phyloP scores from a whole-genome alignment of 2,113 vertebrate species.

The Stercorarius parasiticus region DNA sequence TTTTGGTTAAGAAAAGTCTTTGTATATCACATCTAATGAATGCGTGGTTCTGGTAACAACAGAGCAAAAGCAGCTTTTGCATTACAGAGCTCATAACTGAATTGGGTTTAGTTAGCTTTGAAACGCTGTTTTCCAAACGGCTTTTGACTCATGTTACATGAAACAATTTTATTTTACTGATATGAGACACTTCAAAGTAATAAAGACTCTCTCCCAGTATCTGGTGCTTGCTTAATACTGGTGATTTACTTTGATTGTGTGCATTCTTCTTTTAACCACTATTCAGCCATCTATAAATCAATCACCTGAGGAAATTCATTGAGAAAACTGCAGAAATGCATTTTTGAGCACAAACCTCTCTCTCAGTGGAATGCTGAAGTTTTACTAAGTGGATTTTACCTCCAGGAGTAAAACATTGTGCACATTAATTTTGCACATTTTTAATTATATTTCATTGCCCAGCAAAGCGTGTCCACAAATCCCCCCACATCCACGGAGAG shows the following conservation, averaged over 20 bases:
- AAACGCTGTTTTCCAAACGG: background rate
- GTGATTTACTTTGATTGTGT: background rate
- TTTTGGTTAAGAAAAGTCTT: background rate
- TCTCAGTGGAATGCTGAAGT: background rate
- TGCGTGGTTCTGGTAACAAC: background rate
- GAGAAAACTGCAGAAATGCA: slow-evolving; percentile 37
- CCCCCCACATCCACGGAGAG: background rate
- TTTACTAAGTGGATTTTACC: background rate
- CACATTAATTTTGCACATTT: background rate
- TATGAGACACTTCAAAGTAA: background rate
- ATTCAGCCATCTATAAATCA: slow-evolving; percentile 24
- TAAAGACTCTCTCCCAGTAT: background rate
- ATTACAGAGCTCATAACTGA: background rate
- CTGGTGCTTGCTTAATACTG: background rate
- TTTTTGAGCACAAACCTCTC: background rate
- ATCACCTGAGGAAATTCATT: background rate
- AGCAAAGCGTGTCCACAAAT: background rate
- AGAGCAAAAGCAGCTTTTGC: background rate
- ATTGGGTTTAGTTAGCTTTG: background rate
- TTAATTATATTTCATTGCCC: background rate
- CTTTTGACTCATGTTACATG: background rate
- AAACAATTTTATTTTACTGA: background rate
- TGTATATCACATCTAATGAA: background rate
- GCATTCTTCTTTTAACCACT: slow-evolving; percentile 19
- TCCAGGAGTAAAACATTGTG: background rate